phyloP scores from a whole-genome alignment of 2,888 invertebrate genomes.

The Dasysyrphus albostriatus region DNA sequence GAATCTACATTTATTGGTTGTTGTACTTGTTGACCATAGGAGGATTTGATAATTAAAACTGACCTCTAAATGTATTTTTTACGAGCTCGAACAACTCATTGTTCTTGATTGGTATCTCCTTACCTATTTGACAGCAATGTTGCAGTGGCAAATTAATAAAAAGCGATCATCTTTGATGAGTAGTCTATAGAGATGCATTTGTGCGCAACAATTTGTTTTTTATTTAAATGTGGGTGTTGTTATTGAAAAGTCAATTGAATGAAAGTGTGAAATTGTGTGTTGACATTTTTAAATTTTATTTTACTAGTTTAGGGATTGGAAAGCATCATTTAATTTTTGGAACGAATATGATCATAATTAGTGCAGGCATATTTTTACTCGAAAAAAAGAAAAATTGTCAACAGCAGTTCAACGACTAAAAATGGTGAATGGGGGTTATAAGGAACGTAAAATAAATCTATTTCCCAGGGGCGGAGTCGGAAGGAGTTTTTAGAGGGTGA shows the following conservation, averaged over 20 bases:
- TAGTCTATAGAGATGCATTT: slow-evolving; percentile 9
- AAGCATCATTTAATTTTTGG: no score
- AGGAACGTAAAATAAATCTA: no score
- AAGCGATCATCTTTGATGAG: slow-evolving; percentile 50
- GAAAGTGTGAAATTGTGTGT: slow-evolving; percentile 5
- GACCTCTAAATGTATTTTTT: slow-evolving; percentile 64
- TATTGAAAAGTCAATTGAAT: slow-evolving; percentile 11
- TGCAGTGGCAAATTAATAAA: slow-evolving; percentile 50
- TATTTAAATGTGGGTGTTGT: slow-evolving; percentile 27
- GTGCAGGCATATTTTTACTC: no score
- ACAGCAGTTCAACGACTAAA: no score
- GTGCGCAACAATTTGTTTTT: slow-evolving; percentile 30
- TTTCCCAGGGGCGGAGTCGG: no score
- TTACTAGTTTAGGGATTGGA: background rate
- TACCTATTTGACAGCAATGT: slow-evolving; percentile 44
- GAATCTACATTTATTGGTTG: slow-evolving; percentile 20
- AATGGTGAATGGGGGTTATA: no score
- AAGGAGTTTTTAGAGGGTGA: no score
- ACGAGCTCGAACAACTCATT: slow-evolving; percentile 48
- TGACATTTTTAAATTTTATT: background rate
- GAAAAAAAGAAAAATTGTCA: no score
- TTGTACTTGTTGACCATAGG: background rate
- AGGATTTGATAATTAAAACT: slow-evolving; percentile 61
- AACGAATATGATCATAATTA: no score
- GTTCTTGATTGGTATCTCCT: slow-evolving; percentile 68